Base-by-base conservation (phyloP, 2,113 vertebrate species). In the Embiotoca jacksoni region DNA sequence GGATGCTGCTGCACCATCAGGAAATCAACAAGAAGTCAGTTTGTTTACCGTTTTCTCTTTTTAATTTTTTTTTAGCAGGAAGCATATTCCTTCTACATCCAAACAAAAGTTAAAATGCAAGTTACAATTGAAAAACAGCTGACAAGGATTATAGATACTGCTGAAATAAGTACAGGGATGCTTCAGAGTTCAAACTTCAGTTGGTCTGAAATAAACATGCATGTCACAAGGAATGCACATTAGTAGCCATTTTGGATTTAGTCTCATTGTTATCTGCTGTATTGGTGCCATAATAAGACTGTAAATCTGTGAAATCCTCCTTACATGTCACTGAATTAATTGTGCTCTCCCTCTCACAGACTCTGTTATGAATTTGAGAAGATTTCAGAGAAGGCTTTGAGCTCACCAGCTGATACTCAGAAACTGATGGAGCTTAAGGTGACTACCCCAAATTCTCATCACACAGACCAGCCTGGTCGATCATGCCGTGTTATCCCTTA, bases 381-480 rank as follows among this genome's bases (percentile, higher is more conserved):
- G 81, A 96, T 98, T 90, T 91, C 96, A 58, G 95, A 96, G 74
- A 97, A 93, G 82, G 96, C 96, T 37, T 92, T 97, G 68, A 94
- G 90, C 71, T 95, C 93, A 4, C 97, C 96, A 3, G 83, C 91
- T 55, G 95, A 95, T 82, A 98, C 96, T 14, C 92, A 96, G 23
- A 93, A 94, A 23, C 92, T 98, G n/a, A 96, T 97, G 94, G 94
- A 95, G 69, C 92, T 97, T 80, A 95, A 96, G 96, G 97, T 98
- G 95, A 66, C 49, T 2, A 1, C 36, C 23, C 14, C 10, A n/a
- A 39, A 59, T 30, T 46, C 1, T 36, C 66, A 58, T 54, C 37
- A 7, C 32, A 49, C n/a, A 65, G 3, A 56, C 3, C 14, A 33
- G 33, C 50, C 56, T 46, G 31, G 13, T 65, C 49, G 10, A 30